Base-by-base conservation (phyloP, 1,140 invertebrate species). In the Notospermus geniculatus region DNA sequence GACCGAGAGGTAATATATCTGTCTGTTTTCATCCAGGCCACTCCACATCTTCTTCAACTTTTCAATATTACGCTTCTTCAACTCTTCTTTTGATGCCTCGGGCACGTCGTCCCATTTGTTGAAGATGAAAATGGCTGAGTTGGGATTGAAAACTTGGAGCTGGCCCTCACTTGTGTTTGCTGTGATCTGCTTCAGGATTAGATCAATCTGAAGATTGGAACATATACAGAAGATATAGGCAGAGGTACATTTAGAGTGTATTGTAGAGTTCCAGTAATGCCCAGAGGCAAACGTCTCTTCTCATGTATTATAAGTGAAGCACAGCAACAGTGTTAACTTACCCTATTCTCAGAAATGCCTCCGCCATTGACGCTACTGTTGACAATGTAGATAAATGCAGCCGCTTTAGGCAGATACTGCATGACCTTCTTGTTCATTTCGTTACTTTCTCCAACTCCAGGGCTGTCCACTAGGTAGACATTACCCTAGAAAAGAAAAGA, bases 101-200 rank as follows among this genome's bases (percentile, higher is more conserved):
- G 62, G 59, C 1, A 76, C 67, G 9, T 64, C 61, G 41, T 76
- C 74, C 70, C 69, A 73, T 63, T 73, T 72, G 61, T 76, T 76
- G 46, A 71, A 69, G 13, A 76, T 66, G 43, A 76, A 76, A n/a
- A 76, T 69, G 27, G 74, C 66, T 0, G 73, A 65, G 5, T 53
- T 28, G 0, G 70, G 71, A 41, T 72, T 65, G 32, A 72, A 74
- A 1, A 65, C 60, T 2, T 67, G 41, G 9, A 59, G 41, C 43
- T 53, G 39, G 9, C 45, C 46, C 17, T 59, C 46, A 7, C 30
- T n/a, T 7, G n/a, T n/a, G 19, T 28, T 57, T 28, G 39, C 2
- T 23, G 29, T 28, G 22, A 36, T 36, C 56, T 36, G 32, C 32
- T 36, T 36, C 15, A 57, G 32, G 17, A 57, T 22, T 4, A 39